Conservation (phyloP, 1,140 invertebrate species). For the Aphelenchoides besseyi region DNA sequence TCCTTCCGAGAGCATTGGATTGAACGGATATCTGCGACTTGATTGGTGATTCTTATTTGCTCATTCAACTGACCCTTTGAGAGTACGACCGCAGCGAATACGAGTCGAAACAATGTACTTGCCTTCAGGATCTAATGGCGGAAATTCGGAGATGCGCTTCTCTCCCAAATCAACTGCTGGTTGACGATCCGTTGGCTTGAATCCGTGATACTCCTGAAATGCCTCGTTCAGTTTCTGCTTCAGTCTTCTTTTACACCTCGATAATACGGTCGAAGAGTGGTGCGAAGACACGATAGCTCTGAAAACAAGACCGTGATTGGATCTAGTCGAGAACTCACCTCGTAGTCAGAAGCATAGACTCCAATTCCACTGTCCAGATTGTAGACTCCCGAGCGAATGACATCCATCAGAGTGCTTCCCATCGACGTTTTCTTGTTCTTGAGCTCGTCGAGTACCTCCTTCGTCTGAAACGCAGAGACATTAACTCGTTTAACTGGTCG, state of each 20-base stretch:
- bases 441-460: conserved; percentile 48
- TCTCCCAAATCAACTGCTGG: conserved; percentile 82
- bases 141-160: conserved; percentile 70
- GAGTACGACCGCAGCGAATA: neutral
- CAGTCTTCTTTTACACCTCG: no score
- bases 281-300: conserved; percentile 80
- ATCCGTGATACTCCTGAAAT: conserved; percentile 92
- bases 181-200: conserved; percentile 73
- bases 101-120: neutral
- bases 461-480: conserved; percentile 9
- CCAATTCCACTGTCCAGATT: conserved; percentile 70
- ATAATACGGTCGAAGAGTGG: conserved; percentile 92
- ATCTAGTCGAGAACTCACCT: no score
- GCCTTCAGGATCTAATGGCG: conserved; percentile 75
- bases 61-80: conserved; percentile 76
- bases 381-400: conserved; percentile 48
- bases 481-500: neutral
- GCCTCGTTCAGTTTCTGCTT: no score
- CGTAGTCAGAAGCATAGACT: conserved; percentile 90
- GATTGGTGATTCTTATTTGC: conserved; percentile 82
- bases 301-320: no score
- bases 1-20: conserved; percentile 66
- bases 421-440: conserved; percentile 44
- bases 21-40: conserved; percentile 91
- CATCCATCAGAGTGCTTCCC: conserved; percentile 50